These are phyloP conservation scores for Ia io DNA, from an alignment of 2,113 vertebrate species.

Conservation along the genomic window DNA sequence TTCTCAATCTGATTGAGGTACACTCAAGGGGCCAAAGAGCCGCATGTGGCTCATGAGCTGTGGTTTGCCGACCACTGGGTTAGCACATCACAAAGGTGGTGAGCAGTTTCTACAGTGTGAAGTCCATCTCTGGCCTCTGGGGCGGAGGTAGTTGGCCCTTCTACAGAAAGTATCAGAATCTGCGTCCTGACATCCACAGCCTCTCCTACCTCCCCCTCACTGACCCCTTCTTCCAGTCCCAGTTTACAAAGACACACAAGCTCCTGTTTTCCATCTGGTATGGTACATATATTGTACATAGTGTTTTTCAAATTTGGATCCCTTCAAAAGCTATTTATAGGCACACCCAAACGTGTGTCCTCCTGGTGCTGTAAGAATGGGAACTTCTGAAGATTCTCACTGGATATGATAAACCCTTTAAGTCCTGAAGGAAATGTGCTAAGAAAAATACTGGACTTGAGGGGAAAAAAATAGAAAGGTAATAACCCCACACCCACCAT, in stretches of 20 bases:
- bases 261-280: neutral
- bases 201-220: neutral
- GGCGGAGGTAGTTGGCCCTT: neutral
- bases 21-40: too few relatives aligned
- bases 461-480: neutral
- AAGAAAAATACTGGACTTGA: conserved; percentile 5
- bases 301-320: neutral
- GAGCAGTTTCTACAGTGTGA: neutral
- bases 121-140: neutral
- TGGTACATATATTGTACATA: neutral
- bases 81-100: neutral
- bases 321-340: neutral
- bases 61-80: neutral
- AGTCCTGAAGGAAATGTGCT: neutral
- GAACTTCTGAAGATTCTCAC: neutral
- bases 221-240: neutral
- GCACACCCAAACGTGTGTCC: neutral
- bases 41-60: too few relatives aligned
- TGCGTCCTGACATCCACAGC: neutral
- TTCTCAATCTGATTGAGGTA: too few relatives aligned
- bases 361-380: neutral
- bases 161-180: neutral
- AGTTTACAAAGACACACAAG: neutral
- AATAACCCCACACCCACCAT: neutral
- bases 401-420: neutral